Percentiles rank a stretch among this genome's conserved stretches.
Evolutionary conservation across 2,797 vertebrate species (phyloP).

Genomic region (Crenuchus spilurus): DNA sequence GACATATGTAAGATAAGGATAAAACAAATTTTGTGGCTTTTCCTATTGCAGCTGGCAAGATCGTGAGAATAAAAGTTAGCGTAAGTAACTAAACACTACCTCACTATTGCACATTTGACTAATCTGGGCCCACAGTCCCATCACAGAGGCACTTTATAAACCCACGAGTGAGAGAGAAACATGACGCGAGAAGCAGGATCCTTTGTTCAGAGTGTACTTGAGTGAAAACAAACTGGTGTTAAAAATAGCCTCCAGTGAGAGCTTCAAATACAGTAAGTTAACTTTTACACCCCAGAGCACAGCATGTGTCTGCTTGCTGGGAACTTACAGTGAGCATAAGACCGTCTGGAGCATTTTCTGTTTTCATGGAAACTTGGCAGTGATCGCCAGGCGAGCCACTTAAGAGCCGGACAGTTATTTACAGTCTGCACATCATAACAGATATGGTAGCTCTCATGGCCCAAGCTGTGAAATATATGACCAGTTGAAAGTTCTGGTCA

Average conservation of each 20-base stretch:
- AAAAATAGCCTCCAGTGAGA: neutral
- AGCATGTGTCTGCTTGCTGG: conserved; percentile 62
- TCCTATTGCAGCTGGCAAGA: too few species aligned
- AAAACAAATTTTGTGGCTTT: too few species aligned
- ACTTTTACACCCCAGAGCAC: conserved; percentile 43
- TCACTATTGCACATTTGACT: too few species aligned
- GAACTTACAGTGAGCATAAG: conserved; percentile 66
- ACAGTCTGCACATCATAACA: conserved; percentile 47
- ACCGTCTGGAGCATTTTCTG: conserved; percentile 39
- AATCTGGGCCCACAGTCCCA: too few species aligned
- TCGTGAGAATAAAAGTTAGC: too few species aligned
- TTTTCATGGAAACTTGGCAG: conserved; percentile 75
- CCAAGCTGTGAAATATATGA: neutral
- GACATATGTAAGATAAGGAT: too few species aligned
- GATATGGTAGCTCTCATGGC: conserved; percentile 38
- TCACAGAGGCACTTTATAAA: too few species aligned
- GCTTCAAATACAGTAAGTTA: neutral
- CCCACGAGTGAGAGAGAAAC: too few species aligned
- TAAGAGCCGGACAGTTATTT: conserved; percentile 38
- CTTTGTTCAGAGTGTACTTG: neutral
- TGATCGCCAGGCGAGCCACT: conserved; percentile 36
- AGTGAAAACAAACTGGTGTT: neutral
- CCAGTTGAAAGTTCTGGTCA: conserved; percentile 4
- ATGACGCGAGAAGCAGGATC: too few species aligned
- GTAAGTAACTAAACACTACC: too few species aligned